phyloP scores from a whole-genome alignment of 2,113 vertebrate species.

The Promerops cafer region DNA sequence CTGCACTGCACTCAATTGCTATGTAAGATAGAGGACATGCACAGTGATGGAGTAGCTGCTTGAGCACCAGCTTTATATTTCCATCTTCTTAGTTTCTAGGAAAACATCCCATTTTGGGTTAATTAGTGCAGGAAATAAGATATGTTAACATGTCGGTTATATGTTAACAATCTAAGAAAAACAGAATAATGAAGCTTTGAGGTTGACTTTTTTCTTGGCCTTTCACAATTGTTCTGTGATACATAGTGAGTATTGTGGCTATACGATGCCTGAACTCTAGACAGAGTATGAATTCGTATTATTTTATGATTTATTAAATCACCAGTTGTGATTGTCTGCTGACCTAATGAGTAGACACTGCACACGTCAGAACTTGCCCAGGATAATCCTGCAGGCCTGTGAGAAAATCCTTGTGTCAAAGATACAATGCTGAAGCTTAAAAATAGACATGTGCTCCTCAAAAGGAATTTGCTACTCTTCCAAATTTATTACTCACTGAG shows the following conservation, averaged over 20 bases:
- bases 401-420: conserved; percentile 7
- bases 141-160: not conserved
- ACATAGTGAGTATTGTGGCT: not conserved
- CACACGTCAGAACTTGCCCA: not conserved
- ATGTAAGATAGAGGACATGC: not conserved
- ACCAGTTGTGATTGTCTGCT: not conserved
- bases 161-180: not conserved
- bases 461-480: not conserved
- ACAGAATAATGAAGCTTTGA: not conserved
- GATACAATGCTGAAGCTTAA: conserved; percentile 1
- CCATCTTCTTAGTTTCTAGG: not conserved
- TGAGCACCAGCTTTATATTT: not conserved
- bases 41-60: not conserved
- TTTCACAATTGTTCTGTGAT: not conserved
- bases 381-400: not conserved
- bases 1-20: not conserved
- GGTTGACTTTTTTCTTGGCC: not conserved
- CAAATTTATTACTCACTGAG: not conserved
- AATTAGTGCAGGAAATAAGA: not conserved
- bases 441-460: conserved; percentile 4
- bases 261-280: not conserved
- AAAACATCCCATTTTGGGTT: not conserved
- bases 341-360: not conserved
- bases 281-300: not conserved
- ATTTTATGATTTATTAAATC: not conserved